These are phyloP conservation scores for Cyprinodon variegatus DNA, from an alignment of 2,113 vertebrate species.

Conservation along the genomic window DNA sequence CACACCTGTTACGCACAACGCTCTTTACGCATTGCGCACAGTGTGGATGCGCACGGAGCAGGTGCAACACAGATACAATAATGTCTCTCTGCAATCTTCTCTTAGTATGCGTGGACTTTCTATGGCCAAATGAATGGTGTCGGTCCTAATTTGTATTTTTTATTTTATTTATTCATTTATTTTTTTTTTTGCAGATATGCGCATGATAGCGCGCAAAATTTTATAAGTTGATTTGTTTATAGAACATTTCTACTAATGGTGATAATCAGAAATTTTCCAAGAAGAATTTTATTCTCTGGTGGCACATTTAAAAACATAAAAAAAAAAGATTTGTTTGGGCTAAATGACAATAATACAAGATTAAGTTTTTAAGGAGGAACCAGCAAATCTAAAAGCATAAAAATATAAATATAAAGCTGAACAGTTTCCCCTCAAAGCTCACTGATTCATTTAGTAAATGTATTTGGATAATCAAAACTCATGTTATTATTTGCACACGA, in stretches of 20 bases:
- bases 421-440: neutral
- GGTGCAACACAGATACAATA: conserved; percentile 16
- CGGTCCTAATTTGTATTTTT: conserved; percentile 3
- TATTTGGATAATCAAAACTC: neutral
- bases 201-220: conserved; percentile 41
- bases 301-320: conserved; percentile 22
- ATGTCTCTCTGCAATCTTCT: neutral
- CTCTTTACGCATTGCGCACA: conserved; percentile 51
- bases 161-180: no score
- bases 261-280: conserved; percentile 25
- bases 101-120: conserved; percentile 3
- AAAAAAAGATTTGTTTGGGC: neutral
- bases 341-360: neutral
- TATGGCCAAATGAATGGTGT: conserved; percentile 43
- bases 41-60: conserved; percentile 8
- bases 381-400: neutral
- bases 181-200: conserved; percentile 37
- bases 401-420: neutral
- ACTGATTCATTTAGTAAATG: neutral
- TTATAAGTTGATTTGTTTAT: conserved; percentile 57
- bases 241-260: conserved; percentile 43
- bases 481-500: conserved; percentile 2
- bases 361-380: neutral
- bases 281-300: conserved; percentile 29
- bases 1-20: conserved; percentile 60